Percentiles rank a stretch among this genome's conserved stretches.
phyloP scores from a whole-genome alignment of 2,888 invertebrate species.

The Amphipyra berbera region DNA sequence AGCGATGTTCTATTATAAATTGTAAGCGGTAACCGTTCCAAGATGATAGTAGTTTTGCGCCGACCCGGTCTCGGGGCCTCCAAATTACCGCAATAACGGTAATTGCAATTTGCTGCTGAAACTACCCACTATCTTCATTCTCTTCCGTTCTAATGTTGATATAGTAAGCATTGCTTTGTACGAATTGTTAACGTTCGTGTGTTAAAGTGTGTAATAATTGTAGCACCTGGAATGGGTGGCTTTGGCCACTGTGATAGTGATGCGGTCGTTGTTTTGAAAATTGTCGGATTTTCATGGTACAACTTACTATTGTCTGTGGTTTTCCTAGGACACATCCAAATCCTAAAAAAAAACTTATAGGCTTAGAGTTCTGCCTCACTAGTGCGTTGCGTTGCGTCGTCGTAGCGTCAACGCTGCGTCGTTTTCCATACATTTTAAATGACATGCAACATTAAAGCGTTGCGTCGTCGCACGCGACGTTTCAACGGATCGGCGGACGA shows the following conservation, averaged over 20 bases:
- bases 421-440: too few relatives aligned
- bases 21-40: slow-evolving; percentile 69
- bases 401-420: too few relatives aligned
- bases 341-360: too few relatives aligned
- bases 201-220: slow-evolving; percentile 27
- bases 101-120: slow-evolving; percentile 84
- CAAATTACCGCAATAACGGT: slow-evolving; percentile 85
- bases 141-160: slow-evolving; percentile 77
- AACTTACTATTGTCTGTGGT: too few relatives aligned
- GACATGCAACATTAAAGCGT: too few relatives aligned
- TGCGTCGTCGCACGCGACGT: too few relatives aligned
- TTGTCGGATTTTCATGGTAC: neutral
- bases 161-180: slow-evolving; percentile 58
- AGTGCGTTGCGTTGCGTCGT: too few relatives aligned
- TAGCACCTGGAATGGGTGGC: slow-evolving; percentile 15
- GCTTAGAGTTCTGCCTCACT: too few relatives aligned
- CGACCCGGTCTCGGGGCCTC: slow-evolving; percentile 63
- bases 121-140: slow-evolving; percentile 81
- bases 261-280: neutral
- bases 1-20: slow-evolving; percentile 64
- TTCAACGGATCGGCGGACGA: too few relatives aligned
- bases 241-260: neutral
- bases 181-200: slow-evolving; percentile 1
- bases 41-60: slow-evolving; percentile 55
- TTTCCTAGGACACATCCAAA: too few relatives aligned